phyloP scores from a whole-genome alignment of 2,888 invertebrate species.

The Pristionchus arcanus region DNA sequence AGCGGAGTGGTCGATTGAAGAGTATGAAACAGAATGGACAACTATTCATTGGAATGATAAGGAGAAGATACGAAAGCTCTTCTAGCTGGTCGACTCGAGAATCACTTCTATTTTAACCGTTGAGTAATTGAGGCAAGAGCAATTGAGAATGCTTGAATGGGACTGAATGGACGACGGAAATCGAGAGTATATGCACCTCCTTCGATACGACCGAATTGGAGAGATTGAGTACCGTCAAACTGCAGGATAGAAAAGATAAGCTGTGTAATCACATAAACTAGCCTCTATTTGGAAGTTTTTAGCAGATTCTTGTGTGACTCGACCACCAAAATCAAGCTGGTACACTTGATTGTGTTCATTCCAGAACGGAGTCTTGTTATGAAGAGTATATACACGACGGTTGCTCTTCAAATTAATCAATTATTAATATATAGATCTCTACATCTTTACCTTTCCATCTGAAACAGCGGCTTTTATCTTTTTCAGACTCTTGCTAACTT shows the following conservation, averaged over 20 bases:
- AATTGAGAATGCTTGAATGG: conserved; percentile 97
- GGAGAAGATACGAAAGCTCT: not conserved
- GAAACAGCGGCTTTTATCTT: conserved; percentile 64
- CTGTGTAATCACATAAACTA: not conserved
- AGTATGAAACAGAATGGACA: not conserved
- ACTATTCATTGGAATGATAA: not conserved
- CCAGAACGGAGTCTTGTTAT: conserved; percentile 98
- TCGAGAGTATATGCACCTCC: conserved; percentile 98
- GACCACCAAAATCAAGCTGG: conserved; percentile 97
- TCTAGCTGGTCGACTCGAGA: not conserved
- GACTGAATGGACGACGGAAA: conserved; percentile 95
- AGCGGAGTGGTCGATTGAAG: not conserved
- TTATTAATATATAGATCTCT: not conserved
- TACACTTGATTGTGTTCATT: conserved; percentile 99
- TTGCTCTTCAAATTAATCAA: not conserved
- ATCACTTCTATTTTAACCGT: conserved; percentile 87
- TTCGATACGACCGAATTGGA: conserved; percentile 99
- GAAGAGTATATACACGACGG: conserved; percentile 84
- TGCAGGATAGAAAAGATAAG: conserved; percentile 49
- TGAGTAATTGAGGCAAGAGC: conserved; percentile 97
- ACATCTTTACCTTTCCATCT: not conserved
- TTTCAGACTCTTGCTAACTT: conserved; percentile 64
- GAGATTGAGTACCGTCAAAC: conserved; percentile 86
- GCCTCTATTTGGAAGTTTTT: conserved; percentile 98
- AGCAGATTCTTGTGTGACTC: conserved; percentile 98